Evolutionary conservation across 2,888 invertebrate genomes (phyloP), one percentile per base, ranked within the genome.

Genomic region (Plusia festucae): DNA sequence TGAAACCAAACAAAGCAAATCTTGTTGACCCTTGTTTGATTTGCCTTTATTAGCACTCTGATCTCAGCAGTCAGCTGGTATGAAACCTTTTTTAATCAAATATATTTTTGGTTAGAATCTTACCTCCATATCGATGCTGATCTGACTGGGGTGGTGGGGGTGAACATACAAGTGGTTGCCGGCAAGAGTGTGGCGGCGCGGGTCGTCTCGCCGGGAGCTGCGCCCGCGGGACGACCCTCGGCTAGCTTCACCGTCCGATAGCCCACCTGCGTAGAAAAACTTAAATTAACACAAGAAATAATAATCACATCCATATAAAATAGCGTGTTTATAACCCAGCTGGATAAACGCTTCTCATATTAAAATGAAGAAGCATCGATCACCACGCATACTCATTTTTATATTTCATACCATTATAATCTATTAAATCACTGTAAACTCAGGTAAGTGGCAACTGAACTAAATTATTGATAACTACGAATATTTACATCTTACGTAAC

Each of bases 121-220:
- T 95, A 98, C 98, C 96, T 98, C 98, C 83, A 97, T 95, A 85
- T 97, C 97, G 96, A 97, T 96, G 64, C 97, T 95, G 67, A 96
- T 92, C 76, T 95, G 89, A 85, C 82, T 91, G 92, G 94, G 95
- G 91, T 91, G 96, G 86, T 96, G 96, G 79, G 96, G 85, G 85
- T 96, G 95, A 84, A 96, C 89, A 83, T 97, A 97, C 18, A 97
- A 95, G 85, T 97, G 97, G 85, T 97, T 97, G 57, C 97, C 97
- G 27, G 97, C 97, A 68, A 98, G 96, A 7, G 98, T 98, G 90
- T 98, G 98, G 18, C 98, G 96, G 15, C 98, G 96, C 5, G 97
- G 97, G 90, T 98, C 98, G 91, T 98, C 98, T 49, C 98, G 95
- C 4, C 96, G 93, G 7, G 96, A 95, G 44, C 91, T 89, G 0